Evolutionary conservation across 2,888 invertebrate species (phyloP).

Genomic region (Mythimna pallens): DNA sequence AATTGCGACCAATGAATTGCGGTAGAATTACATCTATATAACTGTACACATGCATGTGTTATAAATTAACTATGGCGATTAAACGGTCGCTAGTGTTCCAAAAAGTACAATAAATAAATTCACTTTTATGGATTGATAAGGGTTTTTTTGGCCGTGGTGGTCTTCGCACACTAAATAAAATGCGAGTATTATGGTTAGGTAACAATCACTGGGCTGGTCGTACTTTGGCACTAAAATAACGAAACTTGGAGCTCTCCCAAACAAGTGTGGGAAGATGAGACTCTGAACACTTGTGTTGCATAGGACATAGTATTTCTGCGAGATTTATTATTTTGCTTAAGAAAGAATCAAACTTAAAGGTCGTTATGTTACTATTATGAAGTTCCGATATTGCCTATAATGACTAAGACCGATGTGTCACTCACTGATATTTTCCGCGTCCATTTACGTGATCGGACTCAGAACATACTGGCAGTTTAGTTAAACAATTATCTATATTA

Average conservation of each 20-base stretch:
- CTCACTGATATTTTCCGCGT: slow-evolving; percentile 21
- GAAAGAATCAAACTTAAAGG: neutral
- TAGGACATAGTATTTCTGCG: slow-evolving; percentile 39
- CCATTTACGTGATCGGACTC: slow-evolving; percentile 31
- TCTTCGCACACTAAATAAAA: slow-evolving; percentile 70
- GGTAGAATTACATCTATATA: slow-evolving; percentile 64
- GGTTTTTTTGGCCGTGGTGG: slow-evolving; percentile 70
- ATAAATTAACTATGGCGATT: slow-evolving; percentile 78
- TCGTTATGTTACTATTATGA: neutral
- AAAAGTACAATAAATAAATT: slow-evolving; percentile 78
- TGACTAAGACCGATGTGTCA: neutral
- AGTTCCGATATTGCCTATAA: slow-evolving; percentile 3
- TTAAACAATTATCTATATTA: slow-evolving; percentile 23
- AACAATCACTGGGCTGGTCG: slow-evolving; percentile 68
- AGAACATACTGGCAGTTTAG: slow-evolving; percentile 31
- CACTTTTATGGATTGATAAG: slow-evolving; percentile 75
- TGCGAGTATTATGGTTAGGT: slow-evolving; percentile 70
- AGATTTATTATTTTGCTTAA: slow-evolving; percentile 8
- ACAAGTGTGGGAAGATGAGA: slow-evolving; percentile 48
- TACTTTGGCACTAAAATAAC: slow-evolving; percentile 75
- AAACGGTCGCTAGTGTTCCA: slow-evolving; percentile 64
- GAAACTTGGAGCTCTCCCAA: slow-evolving; percentile 83
- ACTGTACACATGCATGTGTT: slow-evolving; percentile 68
- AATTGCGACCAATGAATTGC: slow-evolving; percentile 80
- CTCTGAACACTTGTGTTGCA: slow-evolving; percentile 50